Percentiles rank a stretch among this genome's conserved stretches.
These are phyloP conservation scores for Tanypteryx hageni DNA, from an alignment of 2,888 invertebrate species.

Conservation along the genomic window DNA sequence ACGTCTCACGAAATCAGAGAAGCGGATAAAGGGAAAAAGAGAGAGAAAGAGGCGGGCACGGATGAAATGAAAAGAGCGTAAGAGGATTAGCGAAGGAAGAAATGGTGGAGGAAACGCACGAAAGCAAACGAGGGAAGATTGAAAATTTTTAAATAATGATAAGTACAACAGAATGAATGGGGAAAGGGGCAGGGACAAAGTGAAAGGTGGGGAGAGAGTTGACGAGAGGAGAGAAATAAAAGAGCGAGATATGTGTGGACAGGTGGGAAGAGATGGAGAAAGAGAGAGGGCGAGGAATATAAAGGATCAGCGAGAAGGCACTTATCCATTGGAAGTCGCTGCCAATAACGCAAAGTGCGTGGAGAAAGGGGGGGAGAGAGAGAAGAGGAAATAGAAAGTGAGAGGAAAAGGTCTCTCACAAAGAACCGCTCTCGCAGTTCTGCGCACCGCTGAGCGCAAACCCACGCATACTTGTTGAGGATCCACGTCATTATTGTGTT, in stretches of 20 bases:
- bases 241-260: not conserved
- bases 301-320: slow-evolving; percentile 20
- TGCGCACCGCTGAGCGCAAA: not conserved
- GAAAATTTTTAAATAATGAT: not conserved
- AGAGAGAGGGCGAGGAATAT: not conserved
- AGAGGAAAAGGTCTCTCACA: not conserved
- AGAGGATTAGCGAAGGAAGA: not conserved
- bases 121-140: not conserved
- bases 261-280: not conserved
- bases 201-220: not conserved
- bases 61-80: not conserved
- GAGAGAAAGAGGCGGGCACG: not conserved
- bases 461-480: slow-evolving; percentile 14
- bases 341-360: not conserved
- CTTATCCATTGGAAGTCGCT: not conserved
- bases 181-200: not conserved
- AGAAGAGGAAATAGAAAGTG: not conserved
- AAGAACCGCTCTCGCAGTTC: not conserved
- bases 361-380: not conserved
- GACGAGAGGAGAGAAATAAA: not conserved
- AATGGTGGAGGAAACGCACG: not conserved
- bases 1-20: no score
- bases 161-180: not conserved
- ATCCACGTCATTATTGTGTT: slow-evolving; percentile 4
- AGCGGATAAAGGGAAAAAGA: not conserved